Evolutionary conservation across 2,888 invertebrate genomes (phyloP), one percentile per base, ranked within the genome.

Genomic region (Mongoloraphidia duomilia): DNA sequence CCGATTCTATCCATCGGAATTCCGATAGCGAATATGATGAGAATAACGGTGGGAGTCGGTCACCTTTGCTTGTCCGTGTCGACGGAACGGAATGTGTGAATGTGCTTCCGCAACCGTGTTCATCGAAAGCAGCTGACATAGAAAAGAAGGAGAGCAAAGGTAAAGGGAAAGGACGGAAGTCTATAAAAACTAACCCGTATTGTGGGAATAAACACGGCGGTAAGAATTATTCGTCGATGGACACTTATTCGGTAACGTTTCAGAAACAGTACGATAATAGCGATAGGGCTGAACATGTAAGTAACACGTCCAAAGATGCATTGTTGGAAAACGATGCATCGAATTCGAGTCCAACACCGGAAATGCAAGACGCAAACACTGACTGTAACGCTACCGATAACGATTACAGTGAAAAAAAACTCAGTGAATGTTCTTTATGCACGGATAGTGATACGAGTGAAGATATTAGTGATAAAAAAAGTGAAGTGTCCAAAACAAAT

Each of bases 261-360:
- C 52, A 50, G 47, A 52, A 53, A 48, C 53, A 50, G 46, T 48
- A 49, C 36, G 50, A 49, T 42, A 49, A 42, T 46, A 47, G 49
- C 38, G 54, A 53, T 41, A 50, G 76, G 55, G 76, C 76, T 53
- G 81, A 82, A 59, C 75, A 77, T 60, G 73, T 76, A 40, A 82
- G 80, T 61, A 80, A 80, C 33, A 80, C 79, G 59, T 82, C 82
- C 11, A 82, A 82, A 67, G 83, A 83, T 64, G 76, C 79, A 57
- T 67, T 82, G 11, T 69, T 82, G 67, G 79, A 75, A 58, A 73
- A 73, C 69, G 71, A 75, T 60, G 72, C 74, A 60, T 76, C 75
- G 53, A 76, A 75, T 64, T 73, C 75, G 59, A 76, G 75, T 63
- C 75, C 73, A 60, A 76, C 75, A 60, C 74, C 74, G 54, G 76